phyloP scores from a whole-genome alignment of 2,888 invertebrate genomes.

The Monopis laevigella region DNA sequence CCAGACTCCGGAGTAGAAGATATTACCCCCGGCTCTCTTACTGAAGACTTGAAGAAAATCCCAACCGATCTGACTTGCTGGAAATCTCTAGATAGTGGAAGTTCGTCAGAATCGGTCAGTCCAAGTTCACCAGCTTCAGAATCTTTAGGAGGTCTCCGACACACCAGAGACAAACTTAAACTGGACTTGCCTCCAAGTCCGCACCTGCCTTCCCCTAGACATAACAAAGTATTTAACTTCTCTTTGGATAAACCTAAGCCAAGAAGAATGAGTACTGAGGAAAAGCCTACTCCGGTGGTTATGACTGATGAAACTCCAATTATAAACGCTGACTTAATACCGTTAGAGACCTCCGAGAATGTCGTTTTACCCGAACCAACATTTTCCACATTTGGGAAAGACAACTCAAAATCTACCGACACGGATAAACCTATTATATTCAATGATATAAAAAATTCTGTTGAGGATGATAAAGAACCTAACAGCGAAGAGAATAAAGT shows the following conservation, averaged over 20 bases:
- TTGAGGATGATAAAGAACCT: constrained; percentile 25
- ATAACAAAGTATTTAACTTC: constrained; percentile 52
- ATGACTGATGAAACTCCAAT: constrained; percentile 55
- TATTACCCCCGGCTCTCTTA: constrained; percentile 56
- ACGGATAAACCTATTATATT: constrained; percentile 35
- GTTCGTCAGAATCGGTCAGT: constrained; percentile 54
- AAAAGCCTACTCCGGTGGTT: constrained; percentile 37
- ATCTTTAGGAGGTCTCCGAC: constrained; percentile 73
- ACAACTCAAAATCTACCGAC: constrained; percentile 26
- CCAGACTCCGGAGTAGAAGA: constrained; percentile 73
- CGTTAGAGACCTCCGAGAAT: constrained; percentile 34
- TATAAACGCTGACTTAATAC: constrained; percentile 33
- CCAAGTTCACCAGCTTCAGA: constrained; percentile 39
- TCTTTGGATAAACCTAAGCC: constrained; percentile 46
- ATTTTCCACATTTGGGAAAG: constrained; percentile 70
- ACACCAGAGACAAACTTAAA: constrained; percentile 76
- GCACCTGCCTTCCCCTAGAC: constrained; percentile 39
- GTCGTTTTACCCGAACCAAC: constrained; percentile 50
- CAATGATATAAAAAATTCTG: constrained; percentile 25
- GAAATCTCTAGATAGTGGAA: constrained; percentile 43
- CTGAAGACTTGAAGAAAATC: constrained; percentile 19
- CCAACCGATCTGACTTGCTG: constrained; percentile 22
- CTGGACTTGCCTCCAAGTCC: constrained; percentile 73
- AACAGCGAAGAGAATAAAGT: too few species aligned
- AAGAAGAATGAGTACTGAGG: constrained; percentile 24